phyloP scores from a whole-genome alignment of 1,140 invertebrate species.

The Papilio aristodemus region DNA sequence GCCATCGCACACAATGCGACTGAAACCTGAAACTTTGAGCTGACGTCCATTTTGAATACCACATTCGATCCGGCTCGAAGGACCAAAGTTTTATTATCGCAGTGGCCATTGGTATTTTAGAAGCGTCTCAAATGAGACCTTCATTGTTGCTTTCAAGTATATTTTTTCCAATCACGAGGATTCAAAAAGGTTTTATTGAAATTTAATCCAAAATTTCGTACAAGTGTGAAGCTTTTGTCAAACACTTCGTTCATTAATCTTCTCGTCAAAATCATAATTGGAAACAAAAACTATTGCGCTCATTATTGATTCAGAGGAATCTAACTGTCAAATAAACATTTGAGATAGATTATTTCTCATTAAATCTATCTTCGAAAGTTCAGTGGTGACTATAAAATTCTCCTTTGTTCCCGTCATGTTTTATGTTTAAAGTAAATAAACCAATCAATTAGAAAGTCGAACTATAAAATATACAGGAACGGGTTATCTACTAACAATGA shows the following conservation, averaged over 20 bases:
- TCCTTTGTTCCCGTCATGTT: conserved; percentile 14
- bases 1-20: conserved; percentile 53
- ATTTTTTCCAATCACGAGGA: conserved; percentile 14
- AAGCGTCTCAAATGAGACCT: conserved; percentile 16
- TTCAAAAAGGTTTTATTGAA: too few species aligned
- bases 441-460: conserved; percentile 31
- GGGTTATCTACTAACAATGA: conserved; percentile 31
- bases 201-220: too few species aligned
- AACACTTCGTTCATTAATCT: not conserved
- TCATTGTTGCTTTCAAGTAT: conserved; percentile 11
- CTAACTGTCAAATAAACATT: too few species aligned
- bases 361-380: not conserved
- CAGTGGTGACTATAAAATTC: not conserved
- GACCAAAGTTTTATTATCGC: conserved; percentile 33
- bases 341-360: not conserved
- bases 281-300: too few species aligned
- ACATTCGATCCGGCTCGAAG: conserved; percentile 48
- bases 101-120: conserved; percentile 25
- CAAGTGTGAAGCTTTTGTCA: too few species aligned
- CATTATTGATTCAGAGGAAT: too few species aligned
- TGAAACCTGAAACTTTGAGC: conserved; percentile 54
- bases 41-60: conserved; percentile 51
- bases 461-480: conserved; percentile 30
- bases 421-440: conserved; percentile 32
- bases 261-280: too few species aligned